Evolutionary conservation across 2,797 vertebrate genomes (phyloP).

Genomic region (Rhinophrynus dorsalis): DNA sequence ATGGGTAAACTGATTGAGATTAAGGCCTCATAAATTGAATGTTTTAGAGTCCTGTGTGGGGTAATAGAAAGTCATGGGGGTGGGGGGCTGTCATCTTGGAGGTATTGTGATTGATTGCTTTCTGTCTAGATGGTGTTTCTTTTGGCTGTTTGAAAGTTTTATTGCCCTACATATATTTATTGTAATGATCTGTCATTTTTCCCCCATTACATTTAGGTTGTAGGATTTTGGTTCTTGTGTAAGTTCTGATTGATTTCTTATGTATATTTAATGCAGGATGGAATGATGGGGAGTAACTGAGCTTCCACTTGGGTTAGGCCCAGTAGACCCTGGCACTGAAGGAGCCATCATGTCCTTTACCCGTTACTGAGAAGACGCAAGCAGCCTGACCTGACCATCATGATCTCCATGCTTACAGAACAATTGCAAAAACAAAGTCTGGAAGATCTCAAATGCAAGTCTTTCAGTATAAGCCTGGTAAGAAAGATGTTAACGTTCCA

Average conservation of each 20-base stretch:
- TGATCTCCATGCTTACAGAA: slow-evolving; percentile 79
- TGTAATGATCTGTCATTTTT: too few species aligned
- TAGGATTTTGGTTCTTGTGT: background rate
- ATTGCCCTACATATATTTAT: too few species aligned
- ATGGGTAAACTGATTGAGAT: too few species aligned
- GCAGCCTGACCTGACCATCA: slow-evolving; percentile 57
- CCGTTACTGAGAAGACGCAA: slow-evolving; percentile 36
- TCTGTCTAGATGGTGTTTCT: too few species aligned
- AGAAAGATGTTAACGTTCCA: too few species aligned
- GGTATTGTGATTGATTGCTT: too few species aligned
- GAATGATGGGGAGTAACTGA: slow-evolving; percentile 44
- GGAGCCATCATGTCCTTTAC: slow-evolving; percentile 38
- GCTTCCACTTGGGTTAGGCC: slow-evolving; percentile 32
- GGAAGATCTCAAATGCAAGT: slow-evolving; percentile 80
- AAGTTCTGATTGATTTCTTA: background rate
- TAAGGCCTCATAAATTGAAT: too few species aligned
- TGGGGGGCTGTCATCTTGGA: too few species aligned
- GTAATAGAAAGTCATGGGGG: too few species aligned
- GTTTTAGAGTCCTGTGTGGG: too few species aligned
- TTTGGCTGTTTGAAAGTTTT: too few species aligned
- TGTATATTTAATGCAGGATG: slow-evolving; percentile 29
- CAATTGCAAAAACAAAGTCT: slow-evolving; percentile 82
- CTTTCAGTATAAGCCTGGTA: slow-evolving; percentile 79
- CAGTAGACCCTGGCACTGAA: slow-evolving; percentile 41
- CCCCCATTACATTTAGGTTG: too few species aligned